A percentile compares a stretch with the other conserved stretches of the same genome.
These are phyloP conservation scores for Saimiri boliviensis DNA, from an alignment of 2,113 vertebrate genomes.

Conservation along the genomic window DNA sequence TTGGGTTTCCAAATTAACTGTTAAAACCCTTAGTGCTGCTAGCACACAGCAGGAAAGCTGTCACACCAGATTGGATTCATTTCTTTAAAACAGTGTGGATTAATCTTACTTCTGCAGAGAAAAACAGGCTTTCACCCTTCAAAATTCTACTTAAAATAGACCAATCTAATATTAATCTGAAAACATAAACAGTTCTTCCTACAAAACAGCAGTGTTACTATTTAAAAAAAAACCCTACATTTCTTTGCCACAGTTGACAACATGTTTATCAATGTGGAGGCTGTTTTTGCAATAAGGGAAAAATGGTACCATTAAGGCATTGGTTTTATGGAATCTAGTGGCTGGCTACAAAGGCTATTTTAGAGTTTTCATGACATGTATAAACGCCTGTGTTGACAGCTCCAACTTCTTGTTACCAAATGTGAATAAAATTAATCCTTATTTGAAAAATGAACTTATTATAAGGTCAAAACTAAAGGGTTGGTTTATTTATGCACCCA, in stretches of 20 bases:
- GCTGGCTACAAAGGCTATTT: conserved; percentile 59
- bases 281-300: conserved; percentile 52
- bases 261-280: conserved; percentile 55
- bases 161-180: conserved; percentile 44
- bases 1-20: conserved; percentile 8
- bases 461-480: conserved; percentile 1
- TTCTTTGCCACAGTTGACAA: conserved; percentile 43
- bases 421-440: conserved; percentile 50
- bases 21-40: neutral
- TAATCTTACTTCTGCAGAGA: conserved; percentile 35
- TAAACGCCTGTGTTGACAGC: conserved; percentile 62
- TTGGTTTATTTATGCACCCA: neutral
- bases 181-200: conserved; percentile 50
- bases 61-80: conserved; percentile 3
- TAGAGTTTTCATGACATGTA: conserved; percentile 39
- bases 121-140: conserved; percentile 27
- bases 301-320: conserved; percentile 63
- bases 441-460: conserved; percentile 44
- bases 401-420: conserved; percentile 59
- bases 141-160: conserved; percentile 48
- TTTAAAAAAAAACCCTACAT: neutral
- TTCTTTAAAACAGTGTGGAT: conserved; percentile 35
- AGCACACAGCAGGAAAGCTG: neutral
- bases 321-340: conserved; percentile 46
- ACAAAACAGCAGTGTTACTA: conserved; percentile 7